phyloP scores from a whole-genome alignment of 2,888 invertebrate species.

The Antitype chi region DNA sequence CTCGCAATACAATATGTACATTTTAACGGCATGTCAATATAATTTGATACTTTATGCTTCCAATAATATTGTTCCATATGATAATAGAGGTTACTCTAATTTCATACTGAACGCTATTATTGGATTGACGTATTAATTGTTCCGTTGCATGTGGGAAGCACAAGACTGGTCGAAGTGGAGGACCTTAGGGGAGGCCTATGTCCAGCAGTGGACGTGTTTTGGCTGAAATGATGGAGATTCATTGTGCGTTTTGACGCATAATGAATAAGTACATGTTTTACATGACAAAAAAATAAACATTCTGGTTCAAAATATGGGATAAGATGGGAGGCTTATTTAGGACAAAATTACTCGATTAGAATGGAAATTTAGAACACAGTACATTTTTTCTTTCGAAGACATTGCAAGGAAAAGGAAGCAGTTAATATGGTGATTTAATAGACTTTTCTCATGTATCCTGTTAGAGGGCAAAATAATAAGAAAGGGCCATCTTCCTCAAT shows the following conservation, averaged over 20 bases:
- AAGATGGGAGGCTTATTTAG: too few species aligned
- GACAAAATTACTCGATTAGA: conserved; percentile 1
- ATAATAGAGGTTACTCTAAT: too few species aligned
- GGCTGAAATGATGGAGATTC: too few species aligned
- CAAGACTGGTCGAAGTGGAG: too few species aligned
- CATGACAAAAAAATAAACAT: not conserved
- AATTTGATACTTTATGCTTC: not conserved
- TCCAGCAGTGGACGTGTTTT: too few species aligned
- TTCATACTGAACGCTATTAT: too few species aligned
- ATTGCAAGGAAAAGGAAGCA: not conserved
- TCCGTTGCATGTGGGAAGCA: too few species aligned
- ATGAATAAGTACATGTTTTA: not conserved
- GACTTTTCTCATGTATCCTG: not conserved
- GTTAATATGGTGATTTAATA: conserved; percentile 7
- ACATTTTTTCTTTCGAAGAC: not conserved
- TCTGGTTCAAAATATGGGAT: not conserved
- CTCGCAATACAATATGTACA: not conserved
- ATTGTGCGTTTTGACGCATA: too few species aligned
- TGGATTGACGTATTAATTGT: too few species aligned
- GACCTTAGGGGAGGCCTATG: too few species aligned
- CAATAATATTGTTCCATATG: not conserved
- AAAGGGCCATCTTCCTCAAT: not conserved
- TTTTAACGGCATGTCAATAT: not conserved
- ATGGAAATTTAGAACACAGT: not conserved
- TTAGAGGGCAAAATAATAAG: not conserved